These are phyloP conservation scores for Threskiornis aethiopicus DNA, from an alignment of 2,797 vertebrate species.

Conservation along the genomic window DNA sequence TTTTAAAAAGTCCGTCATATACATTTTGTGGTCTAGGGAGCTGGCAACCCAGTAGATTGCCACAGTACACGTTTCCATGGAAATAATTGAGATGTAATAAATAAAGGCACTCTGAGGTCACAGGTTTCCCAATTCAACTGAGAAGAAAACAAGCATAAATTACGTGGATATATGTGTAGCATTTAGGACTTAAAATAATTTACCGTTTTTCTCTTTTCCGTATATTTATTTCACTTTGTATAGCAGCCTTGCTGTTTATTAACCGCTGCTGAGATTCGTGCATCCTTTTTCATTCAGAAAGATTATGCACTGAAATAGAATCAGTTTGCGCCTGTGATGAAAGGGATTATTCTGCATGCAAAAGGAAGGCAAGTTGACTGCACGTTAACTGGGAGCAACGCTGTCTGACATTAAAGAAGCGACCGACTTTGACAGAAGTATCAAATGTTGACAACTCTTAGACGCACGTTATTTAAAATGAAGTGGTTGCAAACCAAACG, in stretches of 20 bases:
- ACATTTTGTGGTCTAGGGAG: slow-evolving; percentile 67
- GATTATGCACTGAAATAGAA: slow-evolving; percentile 44
- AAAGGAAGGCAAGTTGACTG: slow-evolving; percentile 36
- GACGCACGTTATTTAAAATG: background rate
- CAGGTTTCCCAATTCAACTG: slow-evolving; percentile 73
- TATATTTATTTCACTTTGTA: slow-evolving; percentile 35
- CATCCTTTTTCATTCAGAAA: slow-evolving; percentile 65
- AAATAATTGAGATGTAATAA: slow-evolving; percentile 82
- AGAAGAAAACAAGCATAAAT: slow-evolving; percentile 77
- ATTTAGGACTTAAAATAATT: slow-evolving; percentile 27
- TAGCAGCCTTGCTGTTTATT: slow-evolving; percentile 45
- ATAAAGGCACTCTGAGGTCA: slow-evolving; percentile 77
- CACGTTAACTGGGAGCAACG: background rate
- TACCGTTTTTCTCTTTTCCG: background rate
- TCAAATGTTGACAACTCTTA: background rate
- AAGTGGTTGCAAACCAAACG: background rate
- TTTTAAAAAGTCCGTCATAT: slow-evolving; percentile 56
- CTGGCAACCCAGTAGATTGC: slow-evolving; percentile 60
- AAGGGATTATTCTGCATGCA: slow-evolving; percentile 38
- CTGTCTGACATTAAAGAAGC: slow-evolving; percentile 29
- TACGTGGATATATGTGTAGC: slow-evolving; percentile 43
- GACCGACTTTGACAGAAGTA: slow-evolving; percentile 22
- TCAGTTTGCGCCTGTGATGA: slow-evolving; percentile 32
- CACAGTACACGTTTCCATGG: slow-evolving; percentile 76
- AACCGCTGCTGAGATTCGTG: slow-evolving; percentile 40